Evolutionary conservation across 2,888 invertebrate genomes (phyloP).

Genomic region (Polydrusus cervinus): DNA sequence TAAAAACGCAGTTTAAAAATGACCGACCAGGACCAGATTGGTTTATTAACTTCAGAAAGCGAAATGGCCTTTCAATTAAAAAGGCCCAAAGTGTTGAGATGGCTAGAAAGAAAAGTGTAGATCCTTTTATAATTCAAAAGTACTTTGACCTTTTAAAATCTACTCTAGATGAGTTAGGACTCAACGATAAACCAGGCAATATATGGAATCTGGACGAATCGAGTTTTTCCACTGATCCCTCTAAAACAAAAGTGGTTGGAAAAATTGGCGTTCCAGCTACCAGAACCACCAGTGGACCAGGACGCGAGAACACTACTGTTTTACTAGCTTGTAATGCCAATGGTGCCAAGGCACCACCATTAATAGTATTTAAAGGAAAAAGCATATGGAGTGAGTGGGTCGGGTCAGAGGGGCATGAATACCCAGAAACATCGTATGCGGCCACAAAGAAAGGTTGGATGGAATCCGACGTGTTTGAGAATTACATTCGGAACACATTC

Average conservation of each 20-base stretch:
- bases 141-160: constrained; percentile 35
- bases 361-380: constrained; percentile 13
- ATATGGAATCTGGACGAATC: constrained; percentile 59
- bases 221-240: constrained; percentile 50
- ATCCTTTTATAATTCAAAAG: constrained; percentile 35
- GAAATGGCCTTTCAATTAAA: constrained; percentile 29
- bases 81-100: constrained; percentile 38
- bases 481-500: constrained; percentile 51
- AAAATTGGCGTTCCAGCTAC: constrained; percentile 18
- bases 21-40: constrained; percentile 33
- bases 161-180: constrained; percentile 17
- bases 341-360: constrained; percentile 60
- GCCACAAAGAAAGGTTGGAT: constrained; percentile 38
- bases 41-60: constrained; percentile 29
- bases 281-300: constrained; percentile 28
- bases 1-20: constrained; percentile 24
- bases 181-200: constrained; percentile 35
- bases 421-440: constrained; percentile 29
- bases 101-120: constrained; percentile 31
- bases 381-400: constrained; percentile 11
- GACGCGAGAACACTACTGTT: constrained; percentile 57
- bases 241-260: constrained; percentile 54
- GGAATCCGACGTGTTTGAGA: constrained; percentile 27
- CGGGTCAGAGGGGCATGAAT: constrained; percentile 2
- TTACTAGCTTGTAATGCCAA: constrained; percentile 58